phyloP scores from a whole-genome alignment of 2,888 invertebrate species.

The Apamea monoglypha region DNA sequence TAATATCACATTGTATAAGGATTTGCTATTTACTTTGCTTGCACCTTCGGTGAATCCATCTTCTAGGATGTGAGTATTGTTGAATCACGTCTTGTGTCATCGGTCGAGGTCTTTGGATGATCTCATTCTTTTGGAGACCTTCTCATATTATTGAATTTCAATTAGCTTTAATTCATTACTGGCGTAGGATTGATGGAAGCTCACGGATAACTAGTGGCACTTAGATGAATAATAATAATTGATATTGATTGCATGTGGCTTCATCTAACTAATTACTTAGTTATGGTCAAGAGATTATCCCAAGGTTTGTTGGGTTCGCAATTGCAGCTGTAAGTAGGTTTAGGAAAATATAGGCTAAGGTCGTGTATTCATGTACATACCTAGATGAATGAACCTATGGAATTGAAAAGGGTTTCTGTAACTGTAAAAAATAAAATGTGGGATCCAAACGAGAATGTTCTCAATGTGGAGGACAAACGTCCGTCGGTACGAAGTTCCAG shows the following conservation, averaged over 20 bases:
- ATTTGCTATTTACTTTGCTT: constrained; percentile 60
- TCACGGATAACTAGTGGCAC: constrained; percentile 52
- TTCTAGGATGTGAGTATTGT: constrained; percentile 70
- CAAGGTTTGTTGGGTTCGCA: constrained; percentile 56
- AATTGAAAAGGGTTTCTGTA: constrained; percentile 2
- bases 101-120: constrained; percentile 82
- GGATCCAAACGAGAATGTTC: constrained; percentile 67
- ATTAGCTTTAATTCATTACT: constrained; percentile 63
- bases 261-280: constrained; percentile 53
- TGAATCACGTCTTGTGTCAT: constrained; percentile 84
- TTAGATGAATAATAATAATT: constrained; percentile 62
- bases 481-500: constrained; percentile 72
- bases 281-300: constrained; percentile 54
- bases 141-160: constrained; percentile 74
- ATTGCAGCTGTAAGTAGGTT: neutral
- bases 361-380: neutral
- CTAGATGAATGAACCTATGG: neutral
- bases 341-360: constrained; percentile 6
- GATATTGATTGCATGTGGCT: constrained; percentile 63
- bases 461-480: constrained; percentile 72
- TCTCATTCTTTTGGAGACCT: constrained; percentile 82
- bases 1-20: constrained; percentile 33
- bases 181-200: constrained; percentile 44
- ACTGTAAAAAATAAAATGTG: constrained; percentile 63
- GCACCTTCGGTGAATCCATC: constrained; percentile 57